A percentile compares a stretch with the other conserved stretches of the same genome.
Conservation (phyloP, 2,797 vertebrate species). For the Lates japonicus region DNA sequence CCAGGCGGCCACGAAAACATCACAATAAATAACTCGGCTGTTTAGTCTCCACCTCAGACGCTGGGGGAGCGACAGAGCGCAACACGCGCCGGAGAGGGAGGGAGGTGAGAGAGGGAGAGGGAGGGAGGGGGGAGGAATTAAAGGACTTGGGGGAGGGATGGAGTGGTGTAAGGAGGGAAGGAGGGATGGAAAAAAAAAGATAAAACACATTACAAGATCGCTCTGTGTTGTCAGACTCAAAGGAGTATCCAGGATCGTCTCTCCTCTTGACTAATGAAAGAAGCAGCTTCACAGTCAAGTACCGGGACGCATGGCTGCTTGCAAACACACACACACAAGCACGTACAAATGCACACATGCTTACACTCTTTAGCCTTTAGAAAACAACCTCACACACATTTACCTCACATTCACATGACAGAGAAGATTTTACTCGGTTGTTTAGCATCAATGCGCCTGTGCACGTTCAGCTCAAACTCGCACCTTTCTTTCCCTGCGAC, state of each 20-base stretch:
- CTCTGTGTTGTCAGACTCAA: constrained; percentile 69
- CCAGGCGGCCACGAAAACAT: constrained; percentile 84
- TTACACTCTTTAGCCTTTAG: constrained; percentile 23
- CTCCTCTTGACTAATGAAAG: constrained; percentile 75
- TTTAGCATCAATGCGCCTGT: constrained; percentile 9
- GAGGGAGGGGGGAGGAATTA: constrained; percentile 57
- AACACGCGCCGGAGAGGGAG: constrained; percentile 55
- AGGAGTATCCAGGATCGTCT: constrained; percentile 71
- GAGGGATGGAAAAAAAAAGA: constrained; percentile 46
- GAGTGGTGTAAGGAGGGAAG: constrained; percentile 45
- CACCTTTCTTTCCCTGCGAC: constrained; percentile 31
- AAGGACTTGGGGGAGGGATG: constrained; percentile 58
- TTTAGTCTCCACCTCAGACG: constrained; percentile 85
- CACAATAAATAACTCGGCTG: constrained; percentile 87
- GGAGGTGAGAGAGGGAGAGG: constrained; percentile 51
- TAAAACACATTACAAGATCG: constrained; percentile 77
- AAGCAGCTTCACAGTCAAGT: constrained; percentile 67
- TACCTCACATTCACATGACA: constrained; percentile 38
- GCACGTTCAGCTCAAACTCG: constrained; percentile 5
- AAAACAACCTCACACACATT: constrained; percentile 38
- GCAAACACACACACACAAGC: constrained; percentile 22
- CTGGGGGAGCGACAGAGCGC: constrained; percentile 65
- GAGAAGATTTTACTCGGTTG: constrained; percentile 26
- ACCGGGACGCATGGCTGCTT: constrained; percentile 35
- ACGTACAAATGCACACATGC: constrained; percentile 12